A percentile compares a stretch with the other conserved stretches of the same genome.
phyloP scores from a whole-genome alignment of 1,140 invertebrate species.

The Aphaenogaster ashmeadi region DNA sequence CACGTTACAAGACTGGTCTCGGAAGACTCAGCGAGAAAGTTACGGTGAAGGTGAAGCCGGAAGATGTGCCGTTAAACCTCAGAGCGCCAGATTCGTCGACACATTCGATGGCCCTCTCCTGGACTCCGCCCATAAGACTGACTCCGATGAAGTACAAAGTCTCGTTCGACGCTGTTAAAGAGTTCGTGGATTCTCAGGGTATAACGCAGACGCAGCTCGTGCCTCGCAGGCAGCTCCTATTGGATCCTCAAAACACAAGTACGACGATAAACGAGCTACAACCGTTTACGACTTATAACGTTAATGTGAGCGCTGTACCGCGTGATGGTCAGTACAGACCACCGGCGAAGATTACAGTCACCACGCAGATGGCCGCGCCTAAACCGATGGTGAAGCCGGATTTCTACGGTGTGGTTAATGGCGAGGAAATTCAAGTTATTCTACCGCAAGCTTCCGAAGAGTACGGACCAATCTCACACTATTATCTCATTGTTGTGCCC shows the following conservation, averaged over 20 bases:
- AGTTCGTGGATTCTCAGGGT: slow-evolving; percentile 97
- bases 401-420: slow-evolving; percentile 95
- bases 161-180: slow-evolving; percentile 97
- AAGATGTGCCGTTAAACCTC: slow-evolving; percentile 96
- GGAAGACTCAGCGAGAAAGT: slow-evolving; percentile 93
- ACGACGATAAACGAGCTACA: slow-evolving; percentile 95
- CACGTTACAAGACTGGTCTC: slow-evolving; percentile 91
- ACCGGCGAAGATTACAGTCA: slow-evolving; percentile 97
- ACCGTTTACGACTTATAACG: slow-evolving; percentile 97
- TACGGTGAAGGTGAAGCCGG: slow-evolving; percentile 95
- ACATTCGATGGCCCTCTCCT: slow-evolving; percentile 96
- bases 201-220: slow-evolving; percentile 96
- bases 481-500: slow-evolving; percentile 98
- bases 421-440: slow-evolving; percentile 96
- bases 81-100: slow-evolving; percentile 95
- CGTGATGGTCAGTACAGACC: slow-evolving; percentile 94
- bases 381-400: slow-evolving; percentile 98
- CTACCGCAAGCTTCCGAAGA: slow-evolving; percentile 98
- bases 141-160: slow-evolving; percentile 97
- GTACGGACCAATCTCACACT: slow-evolving; percentile 99
- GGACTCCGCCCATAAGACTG: slow-evolving; percentile 96
- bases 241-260: slow-evolving; percentile 90
- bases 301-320: slow-evolving; percentile 97
- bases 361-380: slow-evolving; percentile 98
- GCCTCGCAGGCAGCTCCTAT: slow-evolving; percentile 90